Conservation (phyloP, 2,888 invertebrate species). For the Papilio gigon region DNA sequence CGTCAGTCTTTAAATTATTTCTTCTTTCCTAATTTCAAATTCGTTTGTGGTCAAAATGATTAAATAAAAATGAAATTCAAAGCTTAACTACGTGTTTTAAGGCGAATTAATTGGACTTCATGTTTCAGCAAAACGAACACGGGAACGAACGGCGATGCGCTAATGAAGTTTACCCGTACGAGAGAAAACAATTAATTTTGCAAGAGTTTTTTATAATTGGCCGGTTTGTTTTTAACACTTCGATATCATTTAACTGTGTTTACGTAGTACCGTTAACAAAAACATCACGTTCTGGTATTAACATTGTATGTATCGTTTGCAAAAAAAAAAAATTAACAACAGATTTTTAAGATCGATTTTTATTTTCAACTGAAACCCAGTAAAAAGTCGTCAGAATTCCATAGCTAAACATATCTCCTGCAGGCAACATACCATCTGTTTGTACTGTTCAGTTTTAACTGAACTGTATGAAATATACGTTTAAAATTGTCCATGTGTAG, state of each 20-base stretch:
- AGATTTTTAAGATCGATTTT: too few relatives aligned
- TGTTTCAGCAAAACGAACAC: constrained; percentile 26
- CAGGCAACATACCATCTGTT: too few relatives aligned
- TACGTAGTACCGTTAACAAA: constrained; percentile 1
- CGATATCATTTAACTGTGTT: constrained; percentile 9
- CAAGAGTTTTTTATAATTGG: constrained; percentile 13
- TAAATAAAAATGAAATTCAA: not conserved
- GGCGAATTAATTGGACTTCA: constrained; percentile 29
- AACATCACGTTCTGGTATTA: not conserved
- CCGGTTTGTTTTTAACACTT: constrained; percentile 13
- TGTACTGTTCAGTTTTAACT: too few relatives aligned
- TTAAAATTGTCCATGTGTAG: too few relatives aligned
- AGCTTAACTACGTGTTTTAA: not conserved
- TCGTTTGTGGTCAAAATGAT: too few relatives aligned
- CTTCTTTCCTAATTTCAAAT: too few relatives aligned
- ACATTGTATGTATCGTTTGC: too few relatives aligned
- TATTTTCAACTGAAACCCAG: too few relatives aligned
- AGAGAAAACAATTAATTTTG: constrained; percentile 27
- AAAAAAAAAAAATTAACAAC: not conserved
- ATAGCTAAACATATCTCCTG: too few relatives aligned
- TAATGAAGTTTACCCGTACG: constrained; percentile 30
- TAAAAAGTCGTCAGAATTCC: too few relatives aligned
- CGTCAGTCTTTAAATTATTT: too few relatives aligned
- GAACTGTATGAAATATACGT: too few relatives aligned
- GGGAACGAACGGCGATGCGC: constrained; percentile 16